Evolutionary conservation across 1,140 invertebrate genomes (phyloP), one percentile per base, ranked within the genome.

Genomic region (Heliconius eleuchia): DNA sequence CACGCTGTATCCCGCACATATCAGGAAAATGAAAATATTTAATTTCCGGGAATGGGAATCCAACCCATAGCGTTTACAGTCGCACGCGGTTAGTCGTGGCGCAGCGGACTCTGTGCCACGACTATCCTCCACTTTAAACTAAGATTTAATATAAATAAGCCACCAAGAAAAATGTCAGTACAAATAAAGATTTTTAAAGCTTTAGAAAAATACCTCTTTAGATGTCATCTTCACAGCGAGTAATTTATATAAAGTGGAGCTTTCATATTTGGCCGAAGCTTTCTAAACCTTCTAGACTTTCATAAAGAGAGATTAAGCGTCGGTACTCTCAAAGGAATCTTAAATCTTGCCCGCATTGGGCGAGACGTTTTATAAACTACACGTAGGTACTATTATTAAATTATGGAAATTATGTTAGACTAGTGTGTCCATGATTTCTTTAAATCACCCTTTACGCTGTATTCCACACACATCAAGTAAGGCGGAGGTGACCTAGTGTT

Each of bases 201-300:
- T 66, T 60, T 27, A 11, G n/a, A 60, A 60, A 60, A 23, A 60
- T 3, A 23, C 42, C 60, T 66, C 60, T 30, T 27, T n/a, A 66
- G 23, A 66, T 30, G 60, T 66, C 60, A 66, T 27, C 60, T 66
- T 66, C 27, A 66, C 23, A 16, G 27, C 23, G 27, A 66, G 60
- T 66, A 66, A 66, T 66, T 66, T 66, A 66, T 66, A 66, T 66
- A 66, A 66, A 66, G 9, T 57, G 60, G 60, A 66, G 60, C 60
- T 66, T 66, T 66, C 60, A 66, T 66, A 66, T 66, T 66, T 66
- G 60, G 60, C 11, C 23, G 2, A 30, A 66, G 60, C 60, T 66
- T 66, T 66, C 55, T 60, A 60, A 60, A 23, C 8, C 19, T 60
- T 60, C 60, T 66, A 66, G 60, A 66, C 60, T 66, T 66, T 66